Percentiles rank a stretch among this genome's conserved stretches.
Evolutionary conservation across 2,797 vertebrate species (phyloP).

Genomic region (Cuniculus paca): DNA sequence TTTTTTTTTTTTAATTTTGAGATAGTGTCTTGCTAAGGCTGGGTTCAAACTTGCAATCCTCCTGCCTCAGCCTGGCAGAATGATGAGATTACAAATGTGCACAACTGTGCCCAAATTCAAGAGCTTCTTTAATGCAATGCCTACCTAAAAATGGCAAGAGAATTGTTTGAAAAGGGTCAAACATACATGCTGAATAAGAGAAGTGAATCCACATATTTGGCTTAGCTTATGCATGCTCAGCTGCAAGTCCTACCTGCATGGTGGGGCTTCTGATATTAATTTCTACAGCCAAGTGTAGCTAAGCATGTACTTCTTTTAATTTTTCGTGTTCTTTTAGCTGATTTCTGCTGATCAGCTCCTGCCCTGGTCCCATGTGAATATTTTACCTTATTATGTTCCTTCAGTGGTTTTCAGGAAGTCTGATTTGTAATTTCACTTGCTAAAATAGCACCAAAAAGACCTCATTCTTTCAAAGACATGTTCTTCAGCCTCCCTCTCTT

Average conservation of each 20-base stretch:
- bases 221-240: neutral
- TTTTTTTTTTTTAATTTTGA: neutral
- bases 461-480: rapidly evolving
- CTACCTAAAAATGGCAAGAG: neutral
- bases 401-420: neutral
- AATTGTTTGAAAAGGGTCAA: neutral
- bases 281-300: neutral
- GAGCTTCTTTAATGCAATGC: neutral
- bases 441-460: neutral
- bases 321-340: neutral
- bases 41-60: neutral
- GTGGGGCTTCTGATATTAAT: neutral
- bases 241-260: rapidly evolving
- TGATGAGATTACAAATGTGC: neutral
- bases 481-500: too few species aligned
- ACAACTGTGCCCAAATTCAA: neutral
- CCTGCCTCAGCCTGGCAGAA: neutral
- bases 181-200: neutral
- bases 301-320: too few species aligned
- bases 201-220: rapidly evolving
- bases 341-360: neutral
- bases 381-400: neutral
- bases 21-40: neutral
- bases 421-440: neutral
- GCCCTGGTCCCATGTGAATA: too few species aligned